Evolutionary conservation across 2,888 invertebrate species (phyloP).

Genomic region (Drosophila anomelani): DNA sequence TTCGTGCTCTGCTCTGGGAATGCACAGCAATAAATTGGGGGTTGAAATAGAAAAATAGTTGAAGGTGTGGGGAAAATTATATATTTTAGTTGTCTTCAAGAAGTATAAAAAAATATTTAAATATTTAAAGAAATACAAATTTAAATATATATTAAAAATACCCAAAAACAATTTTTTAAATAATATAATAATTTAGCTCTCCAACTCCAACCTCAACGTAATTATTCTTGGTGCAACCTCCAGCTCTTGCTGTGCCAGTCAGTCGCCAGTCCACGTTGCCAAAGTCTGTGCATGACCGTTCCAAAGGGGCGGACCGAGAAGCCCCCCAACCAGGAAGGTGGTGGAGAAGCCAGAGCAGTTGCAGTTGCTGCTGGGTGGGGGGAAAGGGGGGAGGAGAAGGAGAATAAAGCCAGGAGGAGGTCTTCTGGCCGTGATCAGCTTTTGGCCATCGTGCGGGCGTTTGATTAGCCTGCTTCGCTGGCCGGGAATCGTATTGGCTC

Average conservation of each 20-base stretch:
- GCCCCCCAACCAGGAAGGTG: constrained; percentile 8
- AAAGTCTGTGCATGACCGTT: constrained; percentile 69
- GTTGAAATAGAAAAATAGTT: neutral
- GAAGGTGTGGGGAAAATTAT: neutral
- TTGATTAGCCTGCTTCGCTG: constrained; percentile 60
- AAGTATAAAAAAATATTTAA: neutral
- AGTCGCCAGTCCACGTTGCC: constrained; percentile 55
- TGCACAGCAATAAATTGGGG: neutral
- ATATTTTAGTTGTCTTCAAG: neutral
- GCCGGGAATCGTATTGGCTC: constrained; percentile 31
- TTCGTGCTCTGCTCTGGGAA: constrained; percentile 66
- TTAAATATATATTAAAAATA: too few relatives aligned
- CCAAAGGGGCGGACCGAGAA: constrained; percentile 18
- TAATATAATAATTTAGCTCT: too few relatives aligned
- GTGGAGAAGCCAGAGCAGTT: constrained; percentile 4
- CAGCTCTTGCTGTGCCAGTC: constrained; percentile 36
- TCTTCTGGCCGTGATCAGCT: constrained; percentile 36
- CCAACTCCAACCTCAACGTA: too few relatives aligned
- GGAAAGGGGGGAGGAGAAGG: neutral
- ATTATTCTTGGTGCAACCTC: neutral
- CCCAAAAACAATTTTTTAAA: too few relatives aligned
- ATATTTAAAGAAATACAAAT: too few relatives aligned
- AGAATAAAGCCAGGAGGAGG: constrained; percentile 8
- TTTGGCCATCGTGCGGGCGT: constrained; percentile 72
- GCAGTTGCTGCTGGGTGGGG: neutral